Percentiles rank a stretch among this genome's conserved stretches.
phyloP scores from a whole-genome alignment of 2,113 vertebrate species.

The Dissostichus mawsoni region DNA sequence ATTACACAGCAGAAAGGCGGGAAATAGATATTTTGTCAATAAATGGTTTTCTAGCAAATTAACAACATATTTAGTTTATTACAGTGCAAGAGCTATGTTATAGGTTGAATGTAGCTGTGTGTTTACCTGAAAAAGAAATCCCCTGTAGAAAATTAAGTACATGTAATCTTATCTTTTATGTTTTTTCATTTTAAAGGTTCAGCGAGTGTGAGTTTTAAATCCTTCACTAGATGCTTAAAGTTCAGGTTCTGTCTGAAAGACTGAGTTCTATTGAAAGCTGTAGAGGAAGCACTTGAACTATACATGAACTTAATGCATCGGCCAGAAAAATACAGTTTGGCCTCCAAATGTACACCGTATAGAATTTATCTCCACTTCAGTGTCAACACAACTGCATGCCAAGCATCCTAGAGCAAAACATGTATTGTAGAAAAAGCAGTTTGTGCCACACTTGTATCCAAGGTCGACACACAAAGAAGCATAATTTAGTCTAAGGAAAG shows the following conservation, averaged over 20 bases:
- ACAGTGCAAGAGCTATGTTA: too few species aligned
- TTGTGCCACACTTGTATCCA: constrained; percentile 9
- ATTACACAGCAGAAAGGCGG: not conserved
- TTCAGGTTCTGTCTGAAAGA: constrained; percentile 8
- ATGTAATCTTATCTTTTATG: not conserved
- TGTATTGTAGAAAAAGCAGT: not conserved
- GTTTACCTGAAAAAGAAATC: too few species aligned
- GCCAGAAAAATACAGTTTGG: not conserved
- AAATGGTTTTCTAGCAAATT: not conserved
- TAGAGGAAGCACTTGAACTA: not conserved
- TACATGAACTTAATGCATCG: not conserved
- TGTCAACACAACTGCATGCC: constrained; percentile 19
- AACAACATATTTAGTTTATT: too few species aligned
- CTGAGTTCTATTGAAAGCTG: not conserved
- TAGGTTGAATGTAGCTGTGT: too few species aligned
- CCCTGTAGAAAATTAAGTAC: too few species aligned
- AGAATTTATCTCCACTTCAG: constrained; percentile 11
- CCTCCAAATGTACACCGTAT: not conserved
- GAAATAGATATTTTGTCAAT: not conserved
- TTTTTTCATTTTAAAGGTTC: not conserved
- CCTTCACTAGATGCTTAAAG: not conserved
- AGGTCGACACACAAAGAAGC: constrained; percentile 43
- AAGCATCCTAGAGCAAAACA: not conserved
- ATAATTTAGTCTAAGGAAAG: constrained; percentile 13
- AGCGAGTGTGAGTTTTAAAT: not conserved